Percentiles rank a stretch among this genome's conserved stretches.
phyloP scores from a whole-genome alignment of 2,888 invertebrate species.

The Odontocolon sp. region DNA sequence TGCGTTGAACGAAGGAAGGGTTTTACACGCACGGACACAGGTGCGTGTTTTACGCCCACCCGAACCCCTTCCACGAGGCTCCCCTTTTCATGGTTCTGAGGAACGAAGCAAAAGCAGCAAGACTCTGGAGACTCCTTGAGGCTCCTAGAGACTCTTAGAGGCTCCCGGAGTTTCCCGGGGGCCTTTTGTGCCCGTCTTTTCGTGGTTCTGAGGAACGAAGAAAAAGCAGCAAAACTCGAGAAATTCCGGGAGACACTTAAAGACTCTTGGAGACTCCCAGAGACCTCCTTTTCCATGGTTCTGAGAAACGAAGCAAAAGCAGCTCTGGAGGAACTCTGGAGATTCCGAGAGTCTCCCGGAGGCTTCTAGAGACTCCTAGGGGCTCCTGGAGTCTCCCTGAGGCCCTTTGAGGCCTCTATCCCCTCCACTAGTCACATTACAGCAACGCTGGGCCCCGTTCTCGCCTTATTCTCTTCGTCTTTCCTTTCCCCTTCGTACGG shows the following conservation, averaged over 20 bases:
- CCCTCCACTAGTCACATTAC: not conserved
- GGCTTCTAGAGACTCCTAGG: too few species aligned
- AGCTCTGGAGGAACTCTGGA: constrained; percentile 36
- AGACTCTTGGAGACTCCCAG: too few species aligned
- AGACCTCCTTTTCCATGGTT: constrained; percentile 10
- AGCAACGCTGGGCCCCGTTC: constrained; percentile 16
- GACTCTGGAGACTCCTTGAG: constrained; percentile 30
- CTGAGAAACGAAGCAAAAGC: constrained; percentile 26
- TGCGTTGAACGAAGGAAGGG: constrained; percentile 45
- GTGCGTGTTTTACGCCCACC: constrained; percentile 61
- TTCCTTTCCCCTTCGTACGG: constrained; percentile 43
- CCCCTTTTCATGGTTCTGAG: constrained; percentile 18
- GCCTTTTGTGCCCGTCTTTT: constrained; percentile 1
- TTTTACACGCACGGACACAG: constrained; percentile 56
- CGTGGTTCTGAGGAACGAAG: constrained; percentile 28
- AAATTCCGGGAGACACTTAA: constrained; percentile 20
- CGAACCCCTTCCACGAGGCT: constrained; percentile 43
- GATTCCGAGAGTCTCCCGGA: constrained; percentile 26
- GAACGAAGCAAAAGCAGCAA: constrained; percentile 34
- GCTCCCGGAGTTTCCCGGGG: too few species aligned
- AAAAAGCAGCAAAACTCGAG: constrained; percentile 34
- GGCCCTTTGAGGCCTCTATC: not conserved
- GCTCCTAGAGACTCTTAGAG: too few species aligned
- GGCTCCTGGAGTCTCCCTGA: too few species aligned
- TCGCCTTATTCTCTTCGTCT: constrained; percentile 32